A percentile compares a stretch with the other conserved stretches of the same genome.
phyloP scores from a whole-genome alignment of 2,888 invertebrate genomes.

The Acronicta psi region DNA sequence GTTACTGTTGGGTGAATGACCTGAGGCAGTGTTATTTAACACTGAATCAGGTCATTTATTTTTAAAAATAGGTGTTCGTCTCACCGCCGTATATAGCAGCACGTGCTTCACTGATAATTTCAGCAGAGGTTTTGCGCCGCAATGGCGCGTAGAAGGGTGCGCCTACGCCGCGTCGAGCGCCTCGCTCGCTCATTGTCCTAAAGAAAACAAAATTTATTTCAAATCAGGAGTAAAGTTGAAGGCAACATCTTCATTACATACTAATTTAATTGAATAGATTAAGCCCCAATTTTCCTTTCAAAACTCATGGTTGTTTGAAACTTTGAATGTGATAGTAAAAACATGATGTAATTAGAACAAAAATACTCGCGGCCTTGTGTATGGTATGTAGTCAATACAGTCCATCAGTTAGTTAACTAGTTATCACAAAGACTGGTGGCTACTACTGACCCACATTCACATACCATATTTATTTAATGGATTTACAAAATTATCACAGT shows the following conservation, averaged over 20 bases:
- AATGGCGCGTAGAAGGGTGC: slow-evolving; percentile 90
- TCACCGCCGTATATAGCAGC: slow-evolving; percentile 87
- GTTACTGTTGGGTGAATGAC: too few species aligned
- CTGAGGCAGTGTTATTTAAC: too few species aligned
- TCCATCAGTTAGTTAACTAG: slow-evolving; percentile 33
- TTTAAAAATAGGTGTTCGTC: not conserved
- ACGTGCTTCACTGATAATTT: slow-evolving; percentile 94
- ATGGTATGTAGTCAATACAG: slow-evolving; percentile 43
- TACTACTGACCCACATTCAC: slow-evolving; percentile 34
- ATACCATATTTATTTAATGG: slow-evolving; percentile 15
- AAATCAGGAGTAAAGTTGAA: not conserved
- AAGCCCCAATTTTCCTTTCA: too few species aligned
- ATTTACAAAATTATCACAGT: slow-evolving; percentile 13
- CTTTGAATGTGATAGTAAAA: too few species aligned
- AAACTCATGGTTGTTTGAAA: too few species aligned
- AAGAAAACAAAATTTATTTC: slow-evolving; percentile 1
- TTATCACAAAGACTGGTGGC: slow-evolving; percentile 10
- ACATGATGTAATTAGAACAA: too few species aligned
- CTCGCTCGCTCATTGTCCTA: slow-evolving; percentile 75
- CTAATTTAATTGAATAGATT: too few species aligned
- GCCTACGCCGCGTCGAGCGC: slow-evolving; percentile 71
- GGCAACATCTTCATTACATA: too few species aligned
- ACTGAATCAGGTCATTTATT: too few species aligned
- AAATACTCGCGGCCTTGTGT: too few species aligned
- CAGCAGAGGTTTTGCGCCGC: slow-evolving; percentile 92